Evolutionary conservation across 2,113 vertebrate species (phyloP), one percentile per base, ranked within the genome.

Genomic region (Dasyornis broadbenti): DNA sequence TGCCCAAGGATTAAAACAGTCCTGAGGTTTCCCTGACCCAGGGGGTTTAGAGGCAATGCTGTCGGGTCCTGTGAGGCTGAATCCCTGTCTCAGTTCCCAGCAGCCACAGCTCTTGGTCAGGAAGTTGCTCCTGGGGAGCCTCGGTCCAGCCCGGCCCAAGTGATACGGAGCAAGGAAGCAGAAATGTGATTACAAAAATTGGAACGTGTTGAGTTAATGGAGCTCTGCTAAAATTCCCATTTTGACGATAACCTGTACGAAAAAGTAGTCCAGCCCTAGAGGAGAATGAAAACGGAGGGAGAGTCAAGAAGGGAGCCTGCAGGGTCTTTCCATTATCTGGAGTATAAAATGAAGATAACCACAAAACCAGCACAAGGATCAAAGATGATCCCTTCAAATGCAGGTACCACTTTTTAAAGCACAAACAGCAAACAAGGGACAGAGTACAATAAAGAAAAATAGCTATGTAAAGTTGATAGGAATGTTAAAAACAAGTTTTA

Each of bases 151-250:
- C 26, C 28, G 66, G 82, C 40, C 72, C 47, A 7, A 66, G 60
- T 0, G 6, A 31, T 5, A 12, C 17, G 13, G 60, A 21, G 35
- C 0, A 4, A 73, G 28, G 80, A 45, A 77, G 33, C 0, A 40
- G n/a, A 50, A 91, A 72, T 50, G 30, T 15, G 53, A 22, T 0
- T 22, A 23, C 6, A 23, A 49, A 49, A 49, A 49, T 23, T 24
- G 47, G 23, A 23, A 0, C 8, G 17, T 26, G 35, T 20, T 10
- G 21, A 10, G 68, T 3, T 56, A 31, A 39, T 31, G 12, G 0
- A 2, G 50, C 35, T 47, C 9, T 9, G 37, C n/a, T 56, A 44
- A 45, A 30, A 27, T 24, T 37, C 39, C 57, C 44, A 49, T 66
- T 69, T 57, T 39, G 61, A 76, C 60, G 85, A 87, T 23, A 76